These are phyloP conservation scores for Tyria jacobaeae DNA, from an alignment of 2,888 invertebrate species.

Conservation along the genomic window DNA sequence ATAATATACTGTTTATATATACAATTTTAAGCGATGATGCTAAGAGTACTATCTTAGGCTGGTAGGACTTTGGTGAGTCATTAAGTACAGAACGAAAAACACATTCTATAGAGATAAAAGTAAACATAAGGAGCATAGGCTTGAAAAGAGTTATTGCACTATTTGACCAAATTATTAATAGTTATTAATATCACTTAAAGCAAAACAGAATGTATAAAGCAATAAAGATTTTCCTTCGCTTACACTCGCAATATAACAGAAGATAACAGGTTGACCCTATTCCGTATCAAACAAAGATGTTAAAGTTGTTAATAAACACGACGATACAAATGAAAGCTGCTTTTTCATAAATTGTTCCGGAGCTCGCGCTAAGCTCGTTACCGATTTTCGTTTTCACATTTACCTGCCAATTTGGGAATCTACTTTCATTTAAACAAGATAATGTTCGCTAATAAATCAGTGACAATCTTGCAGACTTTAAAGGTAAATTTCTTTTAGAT, in stretches of 20 bases:
- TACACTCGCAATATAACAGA: not conserved
- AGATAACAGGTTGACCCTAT: not conserved
- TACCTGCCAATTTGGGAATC: slow-evolving; percentile 26
- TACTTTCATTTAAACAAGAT: slow-evolving; percentile 16
- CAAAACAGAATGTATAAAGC: not conserved
- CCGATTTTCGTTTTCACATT: slow-evolving; percentile 23
- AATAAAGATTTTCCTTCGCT: not conserved
- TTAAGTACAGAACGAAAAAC: not conserved
- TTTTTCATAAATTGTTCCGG: slow-evolving; percentile 13
- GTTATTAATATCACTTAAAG: too few relatives aligned
- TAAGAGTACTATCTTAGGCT: too few relatives aligned
- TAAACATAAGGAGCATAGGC: not conserved
- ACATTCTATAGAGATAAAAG: not conserved
- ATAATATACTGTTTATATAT: too few relatives aligned
- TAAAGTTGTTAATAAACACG: not conserved
- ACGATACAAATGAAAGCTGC: not conserved
- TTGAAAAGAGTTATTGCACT: not conserved
- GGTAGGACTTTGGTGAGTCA: too few relatives aligned
- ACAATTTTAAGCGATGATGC: too few relatives aligned
- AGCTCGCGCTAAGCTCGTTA: slow-evolving; percentile 15
- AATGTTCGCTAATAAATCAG: too few relatives aligned
- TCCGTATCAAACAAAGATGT: not conserved
- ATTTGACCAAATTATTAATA: not conserved
- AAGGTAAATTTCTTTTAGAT: too few relatives aligned
- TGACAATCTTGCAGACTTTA: too few relatives aligned